Conservation (phyloP, 2,888 invertebrate genomes). For the Scaptomyza reducta region DNA sequence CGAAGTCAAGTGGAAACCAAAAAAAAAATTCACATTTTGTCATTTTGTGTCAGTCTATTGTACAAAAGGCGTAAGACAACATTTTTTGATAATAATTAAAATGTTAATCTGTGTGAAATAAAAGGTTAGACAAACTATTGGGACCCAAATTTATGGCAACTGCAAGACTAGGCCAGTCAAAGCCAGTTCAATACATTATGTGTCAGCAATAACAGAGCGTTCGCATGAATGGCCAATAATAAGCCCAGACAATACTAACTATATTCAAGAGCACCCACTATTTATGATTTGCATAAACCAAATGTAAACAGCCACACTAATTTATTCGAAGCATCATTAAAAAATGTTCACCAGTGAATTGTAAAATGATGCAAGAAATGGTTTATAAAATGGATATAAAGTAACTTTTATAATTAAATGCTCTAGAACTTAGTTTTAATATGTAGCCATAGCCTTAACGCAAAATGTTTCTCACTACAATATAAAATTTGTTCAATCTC, state of each 20-base stretch:
- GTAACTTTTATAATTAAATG: too few relatives aligned
- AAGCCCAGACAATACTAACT: constrained; percentile 48
- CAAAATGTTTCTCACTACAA: not conserved
- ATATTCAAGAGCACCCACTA: constrained; percentile 79
- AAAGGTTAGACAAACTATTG: constrained; percentile 81
- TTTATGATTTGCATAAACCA: constrained; percentile 64
- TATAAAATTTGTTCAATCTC: not conserved
- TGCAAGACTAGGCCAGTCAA: constrained; percentile 57
- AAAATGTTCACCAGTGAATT: constrained; percentile 22
- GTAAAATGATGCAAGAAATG: not conserved
- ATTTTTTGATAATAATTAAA: constrained; percentile 75
- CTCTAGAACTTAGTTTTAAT: not conserved
- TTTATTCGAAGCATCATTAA: constrained; percentile 53
- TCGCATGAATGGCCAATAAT: constrained; percentile 55
- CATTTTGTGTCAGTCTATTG: constrained; percentile 26
- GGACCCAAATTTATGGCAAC: constrained; percentile 73
- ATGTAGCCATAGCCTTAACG: not conserved
- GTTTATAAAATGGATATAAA: not conserved
- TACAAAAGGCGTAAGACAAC: constrained; percentile 53
- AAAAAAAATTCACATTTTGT: constrained; percentile 61
- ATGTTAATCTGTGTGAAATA: constrained; percentile 78
- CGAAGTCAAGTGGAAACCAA: constrained; percentile 57
- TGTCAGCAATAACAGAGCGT: constrained; percentile 71
- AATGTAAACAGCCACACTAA: constrained; percentile 26
- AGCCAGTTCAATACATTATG: constrained; percentile 63